These are phyloP conservation scores for Myripristis murdjan DNA, from an alignment of 2,797 vertebrate genomes.

Conservation along the genomic window DNA sequence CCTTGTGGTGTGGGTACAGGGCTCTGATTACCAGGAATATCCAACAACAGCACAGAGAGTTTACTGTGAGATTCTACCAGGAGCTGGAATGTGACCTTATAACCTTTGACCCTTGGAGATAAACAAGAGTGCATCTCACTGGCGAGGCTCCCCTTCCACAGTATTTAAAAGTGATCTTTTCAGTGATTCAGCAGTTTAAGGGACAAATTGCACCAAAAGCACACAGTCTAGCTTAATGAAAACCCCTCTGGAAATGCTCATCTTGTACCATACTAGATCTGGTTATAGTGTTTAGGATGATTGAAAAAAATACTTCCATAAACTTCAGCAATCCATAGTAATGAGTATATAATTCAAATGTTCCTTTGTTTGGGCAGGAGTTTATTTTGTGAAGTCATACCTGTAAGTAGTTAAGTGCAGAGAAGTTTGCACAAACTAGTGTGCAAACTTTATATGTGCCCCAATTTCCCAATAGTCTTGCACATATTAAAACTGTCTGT, in stretches of 20 bases:
- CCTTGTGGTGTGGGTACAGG: constrained; percentile 9
- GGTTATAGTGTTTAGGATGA: not conserved
- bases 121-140: constrained; percentile 66
- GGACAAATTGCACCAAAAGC: constrained; percentile 24
- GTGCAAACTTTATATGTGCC: not conserved
- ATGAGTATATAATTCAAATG: too few relatives aligned
- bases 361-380: too few relatives aligned
- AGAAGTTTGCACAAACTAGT: not conserved
- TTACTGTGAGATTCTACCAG: constrained; percentile 61
- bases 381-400: too few relatives aligned
- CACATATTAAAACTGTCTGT: constrained; percentile 14
- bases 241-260: not conserved
- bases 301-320: not conserved
- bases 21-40: constrained; percentile 40
- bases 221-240: not conserved
- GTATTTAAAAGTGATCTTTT: constrained; percentile 21
- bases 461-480: not conserved
- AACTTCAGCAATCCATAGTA: too few relatives aligned
- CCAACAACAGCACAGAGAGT: constrained; percentile 32
- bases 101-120: constrained; percentile 77
- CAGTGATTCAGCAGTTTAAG: constrained; percentile 8
- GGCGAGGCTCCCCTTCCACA: constrained; percentile 44
- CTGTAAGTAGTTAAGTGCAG: too few relatives aligned
- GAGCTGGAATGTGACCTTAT: constrained; percentile 83
- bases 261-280: not conserved